Evolutionary conservation across 2,113 vertebrate species (phyloP).

Genomic region (Tympanuchus pallidicinctus): DNA sequence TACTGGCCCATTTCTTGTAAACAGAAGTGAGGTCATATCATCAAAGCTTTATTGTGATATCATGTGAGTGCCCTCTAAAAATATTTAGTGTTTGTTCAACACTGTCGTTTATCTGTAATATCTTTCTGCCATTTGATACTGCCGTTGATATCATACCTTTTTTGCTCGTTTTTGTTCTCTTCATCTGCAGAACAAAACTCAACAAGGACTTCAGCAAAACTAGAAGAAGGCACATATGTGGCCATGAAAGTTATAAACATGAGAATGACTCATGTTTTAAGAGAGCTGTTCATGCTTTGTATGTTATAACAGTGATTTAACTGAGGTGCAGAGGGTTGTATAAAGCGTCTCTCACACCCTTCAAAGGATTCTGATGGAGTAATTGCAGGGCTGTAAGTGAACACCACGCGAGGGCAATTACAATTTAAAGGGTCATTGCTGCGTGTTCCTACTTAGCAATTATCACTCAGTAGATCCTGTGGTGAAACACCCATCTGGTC

Average conservation of each 20-base stretch:
- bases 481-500: background rate
- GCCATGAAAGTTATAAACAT: background rate
- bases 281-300: background rate
- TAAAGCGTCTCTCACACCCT: background rate
- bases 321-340: background rate
- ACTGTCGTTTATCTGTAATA: background rate
- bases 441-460: background rate
- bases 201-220: background rate
- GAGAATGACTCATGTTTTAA: background rate
- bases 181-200: background rate
- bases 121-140: background rate
- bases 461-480: background rate
- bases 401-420: background rate
- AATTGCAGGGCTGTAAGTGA: background rate
- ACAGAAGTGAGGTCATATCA: background rate
- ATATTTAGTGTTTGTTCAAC: background rate
- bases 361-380: background rate
- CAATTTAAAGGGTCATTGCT: conserved; percentile 7
- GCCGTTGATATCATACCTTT: background rate
- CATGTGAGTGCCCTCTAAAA: background rate
- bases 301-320: background rate
- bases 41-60: background rate
- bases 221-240: background rate
- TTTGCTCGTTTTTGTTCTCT: too few species aligned
- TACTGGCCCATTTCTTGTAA: background rate